Conservation (phyloP, 2,113 vertebrate genomes). For the Thamnophis sirtalis region DNA sequence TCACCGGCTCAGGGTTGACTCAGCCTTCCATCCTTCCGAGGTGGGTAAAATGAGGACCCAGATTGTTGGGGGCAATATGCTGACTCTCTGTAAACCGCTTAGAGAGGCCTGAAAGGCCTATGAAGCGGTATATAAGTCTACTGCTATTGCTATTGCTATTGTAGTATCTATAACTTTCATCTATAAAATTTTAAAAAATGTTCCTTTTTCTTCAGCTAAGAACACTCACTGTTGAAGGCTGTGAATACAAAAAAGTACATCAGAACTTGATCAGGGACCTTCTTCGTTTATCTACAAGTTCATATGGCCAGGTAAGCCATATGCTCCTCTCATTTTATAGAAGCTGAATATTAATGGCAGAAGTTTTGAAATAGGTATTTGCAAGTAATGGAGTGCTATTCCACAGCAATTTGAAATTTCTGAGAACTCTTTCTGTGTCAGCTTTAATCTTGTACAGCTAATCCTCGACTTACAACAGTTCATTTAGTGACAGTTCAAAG, state of each 20-base stretch:
- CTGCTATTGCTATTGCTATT: too few relatives aligned
- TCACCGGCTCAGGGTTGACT: too few relatives aligned
- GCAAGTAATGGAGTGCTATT: background rate
- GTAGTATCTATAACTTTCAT: background rate
- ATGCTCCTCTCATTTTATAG: background rate
- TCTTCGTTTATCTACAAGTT: conserved; percentile 89
- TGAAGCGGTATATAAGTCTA: too few relatives aligned
- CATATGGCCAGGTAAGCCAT: conserved; percentile 87
- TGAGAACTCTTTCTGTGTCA: background rate
- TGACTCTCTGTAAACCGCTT: too few relatives aligned
- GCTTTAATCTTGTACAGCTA: background rate
- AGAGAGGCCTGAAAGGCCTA: too few relatives aligned
- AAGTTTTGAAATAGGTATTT: background rate
- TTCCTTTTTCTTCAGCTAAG: conserved; percentile 73
- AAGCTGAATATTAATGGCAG: background rate
- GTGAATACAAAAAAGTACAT: conserved; percentile 88
- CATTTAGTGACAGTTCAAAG: background rate
- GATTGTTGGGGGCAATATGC: too few relatives aligned
- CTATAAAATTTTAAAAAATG: background rate
- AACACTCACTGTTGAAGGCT: conserved; percentile 91
- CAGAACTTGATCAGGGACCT: conserved; percentile 90
- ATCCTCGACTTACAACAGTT: background rate
- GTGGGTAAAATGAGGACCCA: too few relatives aligned
- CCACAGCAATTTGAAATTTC: background rate
- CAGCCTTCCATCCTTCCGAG: too few relatives aligned